Evolutionary conservation across 1,140 invertebrate genomes (phyloP), one percentile per base, ranked within the genome.

Genomic region (Acromyrmex echinatior): DNA sequence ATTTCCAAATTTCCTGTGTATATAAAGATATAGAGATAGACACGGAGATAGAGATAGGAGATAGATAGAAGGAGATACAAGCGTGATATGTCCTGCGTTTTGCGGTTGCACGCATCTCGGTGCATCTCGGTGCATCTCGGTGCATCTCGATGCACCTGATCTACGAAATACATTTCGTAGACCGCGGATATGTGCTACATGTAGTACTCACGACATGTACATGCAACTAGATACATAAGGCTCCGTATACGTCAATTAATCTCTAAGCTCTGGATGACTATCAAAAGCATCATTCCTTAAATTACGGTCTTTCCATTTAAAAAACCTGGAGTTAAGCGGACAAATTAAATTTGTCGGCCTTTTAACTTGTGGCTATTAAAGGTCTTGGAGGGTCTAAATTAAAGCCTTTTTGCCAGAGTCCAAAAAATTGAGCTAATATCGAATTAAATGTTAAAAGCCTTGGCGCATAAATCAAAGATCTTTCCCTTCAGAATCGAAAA

Each of bases 161-260:
- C 56, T 74, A 58, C 70, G 56, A 84, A 84, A 74, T 74, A 74
- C 56, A 76, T 84, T 84, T 84, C 70, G 7, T 70, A 84, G 56
- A 62, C 70, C 68, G 70, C 58, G 70, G 31, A 84, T 39, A 45
- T 58, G 60, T 31, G 71, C 25, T n/a, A 18, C 18, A 53, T 66
- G 10, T 35, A 65, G 16, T 14, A 6, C 62, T 7, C 56, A n/a
- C 21, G n/a, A 31, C 35, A 71, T 39, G 35, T 39, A 39, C 18
- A 73, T 12, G 35, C 16, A 7, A 53, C 25, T 45, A 21, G n/a
- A 2, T 60, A 49, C 16, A 81, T 39, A 56, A 53, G 31, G 21
- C 31, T 28, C 56, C 35, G 12, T 58, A 81, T 58, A n/a, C 21
- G 21, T 53, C 49, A 60, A 81, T 81, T 71, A 81, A 78, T 63